phyloP scores from a whole-genome alignment of 2,113 vertebrate species.

The Acrocephalus kingi region DNA sequence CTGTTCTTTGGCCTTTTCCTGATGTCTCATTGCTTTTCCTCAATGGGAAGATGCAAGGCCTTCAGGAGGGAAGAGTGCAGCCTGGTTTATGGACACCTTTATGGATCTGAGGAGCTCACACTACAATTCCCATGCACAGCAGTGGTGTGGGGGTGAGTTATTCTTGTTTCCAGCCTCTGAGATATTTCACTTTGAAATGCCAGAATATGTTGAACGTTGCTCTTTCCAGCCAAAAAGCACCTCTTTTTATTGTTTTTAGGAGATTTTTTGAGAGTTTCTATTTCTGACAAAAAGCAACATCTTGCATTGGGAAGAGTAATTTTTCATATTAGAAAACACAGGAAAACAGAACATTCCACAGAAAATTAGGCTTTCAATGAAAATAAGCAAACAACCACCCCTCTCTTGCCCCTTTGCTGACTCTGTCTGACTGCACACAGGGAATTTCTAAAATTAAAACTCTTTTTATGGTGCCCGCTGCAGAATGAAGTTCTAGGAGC shows the following conservation, averaged over 20 bases:
- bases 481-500: not conserved
- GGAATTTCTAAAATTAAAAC: not conserved
- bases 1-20: not conserved
- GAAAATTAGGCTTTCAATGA: not conserved
- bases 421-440: fast-evolving
- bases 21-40: fast-evolving
- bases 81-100: not conserved
- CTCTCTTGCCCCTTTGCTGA: not conserved
- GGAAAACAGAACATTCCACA: not conserved
- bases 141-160: not conserved
- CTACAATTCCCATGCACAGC: not conserved
- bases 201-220: not conserved
- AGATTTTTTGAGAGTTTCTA: not conserved
- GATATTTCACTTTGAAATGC: not conserved
- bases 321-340: not conserved
- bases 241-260: not conserved
- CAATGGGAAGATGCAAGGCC: fast-evolving
- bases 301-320: not conserved
- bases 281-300: not conserved
- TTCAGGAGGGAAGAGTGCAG: not conserved
- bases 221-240: not conserved
- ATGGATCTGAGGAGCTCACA: not conserved
- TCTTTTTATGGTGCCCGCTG: not conserved
- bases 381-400: not conserved
- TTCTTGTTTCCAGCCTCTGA: not conserved